Conservation (phyloP, 1,140 invertebrate species). For the Latrodectus geometricus region DNA sequence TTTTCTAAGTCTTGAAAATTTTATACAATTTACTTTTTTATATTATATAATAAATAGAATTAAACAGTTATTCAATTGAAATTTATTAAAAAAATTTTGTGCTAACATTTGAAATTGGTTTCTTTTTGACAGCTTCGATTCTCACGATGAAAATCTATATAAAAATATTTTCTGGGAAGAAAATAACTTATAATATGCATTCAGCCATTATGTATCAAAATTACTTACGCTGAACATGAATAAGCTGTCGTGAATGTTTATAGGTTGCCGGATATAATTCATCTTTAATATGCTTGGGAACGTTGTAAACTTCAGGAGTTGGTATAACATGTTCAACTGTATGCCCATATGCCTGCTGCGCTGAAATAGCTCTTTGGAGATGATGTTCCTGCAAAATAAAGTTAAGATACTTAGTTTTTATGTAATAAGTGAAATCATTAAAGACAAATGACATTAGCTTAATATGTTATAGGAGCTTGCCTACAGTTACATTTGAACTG, state of each 20-base stretch:
- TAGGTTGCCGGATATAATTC: slow-evolving; percentile 90
- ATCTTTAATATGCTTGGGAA: slow-evolving; percentile 75
- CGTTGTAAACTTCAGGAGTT: slow-evolving; percentile 80
- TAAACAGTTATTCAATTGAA: too few relatives aligned
- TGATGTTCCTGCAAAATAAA: slow-evolving; percentile 90
- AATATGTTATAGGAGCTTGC: neutral
- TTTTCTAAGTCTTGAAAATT: too few relatives aligned
- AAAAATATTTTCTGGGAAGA: too few relatives aligned
- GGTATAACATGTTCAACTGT: slow-evolving; percentile 91
- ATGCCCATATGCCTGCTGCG: slow-evolving; percentile 74
- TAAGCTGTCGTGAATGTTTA: slow-evolving; percentile 92
- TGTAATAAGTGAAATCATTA: neutral
- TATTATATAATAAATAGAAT: too few relatives aligned
- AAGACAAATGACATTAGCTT: neutral
- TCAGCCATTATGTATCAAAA: neutral
- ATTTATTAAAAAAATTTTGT: too few relatives aligned
- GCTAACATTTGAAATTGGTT: too few relatives aligned
- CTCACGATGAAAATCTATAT: too few relatives aligned
- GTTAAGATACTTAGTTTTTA: neutral
- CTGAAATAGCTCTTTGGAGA: slow-evolving; percentile 95
- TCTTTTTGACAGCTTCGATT: too few relatives aligned
- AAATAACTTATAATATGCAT: too few relatives aligned
- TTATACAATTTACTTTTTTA: too few relatives aligned
- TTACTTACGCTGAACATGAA: slow-evolving; percentile 93
- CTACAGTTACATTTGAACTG: neutral